Evolutionary conservation across 2,888 invertebrate genomes (phyloP), one percentile per base, ranked within the genome.

Genomic region (Cephus nigrinus): DNA sequence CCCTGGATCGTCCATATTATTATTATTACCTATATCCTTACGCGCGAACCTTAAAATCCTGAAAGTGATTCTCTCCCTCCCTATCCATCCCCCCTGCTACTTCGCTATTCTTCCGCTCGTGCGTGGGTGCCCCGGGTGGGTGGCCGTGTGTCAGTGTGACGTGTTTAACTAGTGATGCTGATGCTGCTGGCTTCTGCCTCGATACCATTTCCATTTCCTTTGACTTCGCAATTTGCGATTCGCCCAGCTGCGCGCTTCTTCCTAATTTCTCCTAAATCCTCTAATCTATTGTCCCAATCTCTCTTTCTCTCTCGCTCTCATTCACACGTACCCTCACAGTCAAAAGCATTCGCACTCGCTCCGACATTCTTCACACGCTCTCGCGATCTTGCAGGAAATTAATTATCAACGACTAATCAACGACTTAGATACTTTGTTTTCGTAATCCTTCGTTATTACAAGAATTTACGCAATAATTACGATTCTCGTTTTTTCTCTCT

Each of bases 401-500:
- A 84, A 87, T 86, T 86, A 85, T 84, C 84, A 87, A 84, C 82
- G 86, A 87, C 87, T 87, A 88, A 88, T 87, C 86, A 86, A 88
- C 87, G 87, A 88, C 88, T 88, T 87, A 86, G 86, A 86, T 86
- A 87, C 84, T 83, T 79, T 75, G 69, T 68, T 77, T 78, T 80
- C 36, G 77, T 78, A 12, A 84, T 79, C 85, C 82, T 88, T 88
- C 40, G 40, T 40, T 40, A 40, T 15, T 40, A 40, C 40, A 88
- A 87, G 81, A 84, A 77, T 88, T 40, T 88, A 88, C 82, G 84
- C 86, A 88, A 88, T 87, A 88, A 89, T 87, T 88, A 88, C 87
- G 87, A 88, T 88, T 87, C 87, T 87, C 83, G 1, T 36, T 36
- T 36, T 40, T 40, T 15, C 1, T 31, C 1, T 31, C 31, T 31